phyloP scores from a whole-genome alignment of 2,113 vertebrate genomes.

The Anseranas semipalmata region DNA sequence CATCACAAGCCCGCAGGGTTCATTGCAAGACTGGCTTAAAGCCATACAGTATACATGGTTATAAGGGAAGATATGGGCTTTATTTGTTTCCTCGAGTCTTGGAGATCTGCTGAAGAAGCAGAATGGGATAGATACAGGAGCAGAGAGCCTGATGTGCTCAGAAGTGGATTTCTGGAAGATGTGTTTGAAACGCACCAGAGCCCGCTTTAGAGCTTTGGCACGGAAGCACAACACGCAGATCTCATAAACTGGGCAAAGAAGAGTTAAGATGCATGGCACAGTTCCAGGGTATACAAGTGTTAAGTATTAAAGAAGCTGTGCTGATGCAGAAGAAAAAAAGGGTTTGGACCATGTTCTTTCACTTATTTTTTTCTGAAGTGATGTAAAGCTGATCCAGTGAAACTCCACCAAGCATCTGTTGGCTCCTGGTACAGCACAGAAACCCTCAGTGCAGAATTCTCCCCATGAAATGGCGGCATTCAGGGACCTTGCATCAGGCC shows the following conservation, averaged over 20 bases:
- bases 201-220: background rate
- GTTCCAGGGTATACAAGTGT: constrained; percentile 9
- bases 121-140: background rate
- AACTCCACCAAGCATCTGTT: constrained; percentile 19
- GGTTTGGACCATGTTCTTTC: constrained; percentile 15
- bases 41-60: background rate
- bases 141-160: background rate
- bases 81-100: background rate
- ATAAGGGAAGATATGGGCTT: background rate
- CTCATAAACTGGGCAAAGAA: constrained; percentile 4
- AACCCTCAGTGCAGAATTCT: background rate
- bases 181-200: background rate
- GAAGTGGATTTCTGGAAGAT: background rate
- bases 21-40: background rate
- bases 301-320: constrained; percentile 26
- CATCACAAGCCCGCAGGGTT: background rate
- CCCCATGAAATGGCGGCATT: background rate
- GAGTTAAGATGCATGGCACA: background rate
- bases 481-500: background rate
- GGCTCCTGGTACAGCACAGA: background rate
- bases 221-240: background rate
- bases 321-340: background rate
- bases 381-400: constrained; percentile 1
- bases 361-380: background rate
- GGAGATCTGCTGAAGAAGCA: constrained; percentile 22